A percentile compares a stretch with the other conserved stretches of the same genome.
Evolutionary conservation across 2,797 vertebrate species (phyloP).

Genomic region (Tapirus indicus): DNA sequence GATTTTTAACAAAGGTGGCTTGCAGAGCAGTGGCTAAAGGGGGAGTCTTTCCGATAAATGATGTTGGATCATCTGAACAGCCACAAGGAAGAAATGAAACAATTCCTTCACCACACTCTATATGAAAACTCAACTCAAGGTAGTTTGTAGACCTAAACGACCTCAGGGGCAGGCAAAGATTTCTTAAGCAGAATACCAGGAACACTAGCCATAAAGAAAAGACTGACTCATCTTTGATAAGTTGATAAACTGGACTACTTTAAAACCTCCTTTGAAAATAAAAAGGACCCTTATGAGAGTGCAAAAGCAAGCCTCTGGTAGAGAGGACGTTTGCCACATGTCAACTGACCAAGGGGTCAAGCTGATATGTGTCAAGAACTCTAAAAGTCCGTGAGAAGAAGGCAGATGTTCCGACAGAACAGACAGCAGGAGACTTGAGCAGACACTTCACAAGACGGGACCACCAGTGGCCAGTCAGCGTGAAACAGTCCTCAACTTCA

Average conservation of each 20-base stretch:
- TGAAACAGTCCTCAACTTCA: rapidly evolving
- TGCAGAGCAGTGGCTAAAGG: neutral
- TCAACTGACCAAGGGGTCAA: neutral
- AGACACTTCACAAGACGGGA: neutral
- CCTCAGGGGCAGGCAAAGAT: neutral
- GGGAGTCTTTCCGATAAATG: neutral
- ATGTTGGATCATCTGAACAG: too few relatives aligned
- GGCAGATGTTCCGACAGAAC: neutral
- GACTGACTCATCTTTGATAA: rapidly evolving
- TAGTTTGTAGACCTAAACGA: rapidly evolving
- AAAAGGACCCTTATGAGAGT: too few relatives aligned
- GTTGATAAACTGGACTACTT: neutral
- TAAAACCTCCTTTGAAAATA: neutral
- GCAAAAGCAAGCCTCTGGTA: too few relatives aligned
- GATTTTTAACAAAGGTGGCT: neutral
- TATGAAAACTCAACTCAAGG: neutral
- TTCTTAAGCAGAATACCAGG: neutral
- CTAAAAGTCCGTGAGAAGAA: neutral
- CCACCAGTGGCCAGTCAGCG: rapidly evolving
- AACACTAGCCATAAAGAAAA: rapidly evolving
- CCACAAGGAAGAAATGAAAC: rapidly evolving
- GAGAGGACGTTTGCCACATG: too few relatives aligned
- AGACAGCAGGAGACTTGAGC: neutral
- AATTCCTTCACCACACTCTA: rapidly evolving
- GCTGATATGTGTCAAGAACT: neutral